Base-by-base conservation (phyloP, 1,140 invertebrate genomes). In the Drosophila erecta region DNA sequence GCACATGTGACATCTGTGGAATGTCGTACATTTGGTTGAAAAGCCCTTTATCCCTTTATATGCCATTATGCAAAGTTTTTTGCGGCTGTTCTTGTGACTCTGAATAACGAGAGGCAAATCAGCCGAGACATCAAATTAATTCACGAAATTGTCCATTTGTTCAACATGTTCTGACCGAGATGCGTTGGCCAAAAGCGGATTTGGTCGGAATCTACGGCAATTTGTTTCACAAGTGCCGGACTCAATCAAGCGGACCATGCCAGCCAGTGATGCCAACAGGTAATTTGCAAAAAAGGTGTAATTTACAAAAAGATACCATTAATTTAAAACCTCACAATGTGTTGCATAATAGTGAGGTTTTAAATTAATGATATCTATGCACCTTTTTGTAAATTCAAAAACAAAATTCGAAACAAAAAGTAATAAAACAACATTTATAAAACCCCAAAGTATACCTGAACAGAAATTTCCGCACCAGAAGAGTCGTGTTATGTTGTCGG, bases 141-240 rank as follows among this genome's bases (percentile, higher is more conserved):
- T 58, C 72, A 41, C 53, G 15, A 65, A 65, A 65, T 57, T 75
- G 71, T 75, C 57, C 40, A 65, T 75, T 75, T 75, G 72, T 65
- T 57, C 20, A 47, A 30, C 66, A 38, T 24, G 17, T 71, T n/a
- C n/a, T 33, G 33, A 17, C 14, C 24, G 10, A 20, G 30, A 17
- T 22, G 44, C 56, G 12, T 12, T 15, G 46, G 51, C 11, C 59
- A 62, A 44, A 38, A 46, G 59, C 44, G 64, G 61, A 73, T 65
- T 74, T 77, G 50, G 43, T 17, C 33, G 40, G 58, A 81, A 81
- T 66, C 60, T 17, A 7, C 49, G 62, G 47, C 83, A 81, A 81
- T 85, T 86, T 81, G 74, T 77, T 65, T 58, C 54, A 56, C 78
- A 85, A 86, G 66, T 81, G 73, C 46, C 76, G 55, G 65, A 69